phyloP scores from a whole-genome alignment of 2,797 vertebrate genomes.

The Xiphorhynchus erythropygius region DNA sequence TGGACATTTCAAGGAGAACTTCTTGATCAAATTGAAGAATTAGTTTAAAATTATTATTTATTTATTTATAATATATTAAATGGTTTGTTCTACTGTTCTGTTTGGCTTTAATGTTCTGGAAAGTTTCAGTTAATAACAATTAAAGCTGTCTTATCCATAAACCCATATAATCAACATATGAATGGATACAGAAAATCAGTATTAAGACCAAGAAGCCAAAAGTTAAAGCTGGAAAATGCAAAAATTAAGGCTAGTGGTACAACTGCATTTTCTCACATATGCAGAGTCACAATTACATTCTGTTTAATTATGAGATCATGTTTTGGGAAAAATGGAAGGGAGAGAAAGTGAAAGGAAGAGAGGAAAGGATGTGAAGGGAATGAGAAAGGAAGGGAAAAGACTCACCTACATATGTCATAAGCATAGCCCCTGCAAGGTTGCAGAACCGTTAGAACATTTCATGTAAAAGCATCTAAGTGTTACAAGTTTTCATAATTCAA shows the following conservation, averaged over 20 bases:
- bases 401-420: background rate
- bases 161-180: background rate
- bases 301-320: background rate
- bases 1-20: background rate
- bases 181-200: background rate
- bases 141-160: background rate
- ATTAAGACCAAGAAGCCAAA: background rate
- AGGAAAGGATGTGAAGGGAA: background rate
- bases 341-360: background rate
- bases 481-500: background rate
- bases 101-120: background rate
- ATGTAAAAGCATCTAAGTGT: fast-evolving
- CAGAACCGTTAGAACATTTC: background rate
- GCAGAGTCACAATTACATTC: background rate
- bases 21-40: background rate
- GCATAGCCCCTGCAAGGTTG: background rate
- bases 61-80: background rate
- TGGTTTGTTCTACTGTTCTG: background rate
- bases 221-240: background rate
- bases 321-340: fast-evolving
- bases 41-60: background rate
- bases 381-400: background rate
- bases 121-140: background rate
- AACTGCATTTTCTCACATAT: background rate
- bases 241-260: background rate